Evolutionary conservation across 2,797 vertebrate species (phyloP).

Genomic region (Octomys mimax): DNA sequence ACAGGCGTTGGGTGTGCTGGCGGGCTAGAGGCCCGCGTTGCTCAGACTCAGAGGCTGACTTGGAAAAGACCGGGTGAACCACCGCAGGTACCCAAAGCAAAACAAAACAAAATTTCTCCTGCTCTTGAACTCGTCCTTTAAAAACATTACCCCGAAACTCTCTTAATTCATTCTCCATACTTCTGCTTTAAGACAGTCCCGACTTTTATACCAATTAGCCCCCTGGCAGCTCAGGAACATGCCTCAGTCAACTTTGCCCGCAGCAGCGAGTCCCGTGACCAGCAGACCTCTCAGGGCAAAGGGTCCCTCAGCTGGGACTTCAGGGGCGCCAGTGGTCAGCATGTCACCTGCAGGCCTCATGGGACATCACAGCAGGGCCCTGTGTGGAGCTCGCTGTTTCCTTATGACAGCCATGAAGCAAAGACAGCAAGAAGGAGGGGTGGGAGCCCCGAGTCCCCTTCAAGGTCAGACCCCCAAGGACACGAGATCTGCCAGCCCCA

Average conservation of each 20-base stretch:
- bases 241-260: neutral
- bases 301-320: neutral
- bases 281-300: neutral
- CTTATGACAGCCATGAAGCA: neutral
- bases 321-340: neutral
- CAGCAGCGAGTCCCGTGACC: neutral
- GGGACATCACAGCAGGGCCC: neutral
- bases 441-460: neutral
- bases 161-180: neutral
- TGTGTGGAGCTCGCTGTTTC: neutral
- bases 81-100: neutral
- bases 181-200: neutral
- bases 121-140: conserved; percentile 44
- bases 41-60: neutral
- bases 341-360: neutral
- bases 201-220: neutral
- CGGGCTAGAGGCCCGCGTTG: neutral
- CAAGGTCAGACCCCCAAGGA: neutral
- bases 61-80: neutral
- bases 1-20: neutral
- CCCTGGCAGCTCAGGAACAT: neutral
- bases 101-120: neutral
- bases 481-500: neutral
- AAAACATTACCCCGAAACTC: conserved; percentile 3
- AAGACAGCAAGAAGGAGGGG: neutral